Evolutionary conservation across 1,140 invertebrate genomes (phyloP).

Genomic region (Riptortus pedestris): DNA sequence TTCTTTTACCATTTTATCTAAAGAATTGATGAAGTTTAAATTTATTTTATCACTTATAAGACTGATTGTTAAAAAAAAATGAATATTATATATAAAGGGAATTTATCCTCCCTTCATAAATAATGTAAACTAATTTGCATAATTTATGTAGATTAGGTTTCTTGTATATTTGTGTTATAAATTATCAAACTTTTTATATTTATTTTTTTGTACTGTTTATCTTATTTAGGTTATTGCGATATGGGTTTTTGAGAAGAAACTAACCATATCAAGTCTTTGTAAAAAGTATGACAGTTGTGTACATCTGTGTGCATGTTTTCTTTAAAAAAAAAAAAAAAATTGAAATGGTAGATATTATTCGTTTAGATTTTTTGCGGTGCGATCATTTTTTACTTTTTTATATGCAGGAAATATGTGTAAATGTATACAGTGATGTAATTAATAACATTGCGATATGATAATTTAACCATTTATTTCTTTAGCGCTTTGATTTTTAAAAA

Average conservation of each 20-base stretch:
- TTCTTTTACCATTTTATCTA: constrained; percentile 8
- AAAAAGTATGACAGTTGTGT: neutral
- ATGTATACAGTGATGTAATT: constrained; percentile 3
- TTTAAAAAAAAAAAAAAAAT: neutral
- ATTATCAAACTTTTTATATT: neutral
- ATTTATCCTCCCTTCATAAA: neutral
- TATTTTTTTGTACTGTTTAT: neutral
- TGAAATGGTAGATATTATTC: constrained; percentile 1
- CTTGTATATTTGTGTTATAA: neutral
- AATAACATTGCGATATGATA: neutral
- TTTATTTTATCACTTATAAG: constrained; percentile 12
- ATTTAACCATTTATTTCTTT: neutral
- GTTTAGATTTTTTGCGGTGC: constrained; percentile 1
- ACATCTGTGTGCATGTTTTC: neutral
- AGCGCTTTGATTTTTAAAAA: no score
- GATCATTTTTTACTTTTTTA: constrained; percentile 14
- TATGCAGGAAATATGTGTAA: neutral
- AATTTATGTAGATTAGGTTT: neutral
- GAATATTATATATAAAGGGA: neutral
- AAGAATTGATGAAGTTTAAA: neutral
- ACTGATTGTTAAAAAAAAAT: constrained; percentile 2
- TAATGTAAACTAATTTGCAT: neutral
- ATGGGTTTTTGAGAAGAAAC: constrained; percentile 1
- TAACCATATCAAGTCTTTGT: constrained; percentile 8
- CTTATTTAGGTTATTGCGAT: constrained; percentile 1